phyloP scores from a whole-genome alignment of 2,113 vertebrate species.

The Petroica traversi region DNA sequence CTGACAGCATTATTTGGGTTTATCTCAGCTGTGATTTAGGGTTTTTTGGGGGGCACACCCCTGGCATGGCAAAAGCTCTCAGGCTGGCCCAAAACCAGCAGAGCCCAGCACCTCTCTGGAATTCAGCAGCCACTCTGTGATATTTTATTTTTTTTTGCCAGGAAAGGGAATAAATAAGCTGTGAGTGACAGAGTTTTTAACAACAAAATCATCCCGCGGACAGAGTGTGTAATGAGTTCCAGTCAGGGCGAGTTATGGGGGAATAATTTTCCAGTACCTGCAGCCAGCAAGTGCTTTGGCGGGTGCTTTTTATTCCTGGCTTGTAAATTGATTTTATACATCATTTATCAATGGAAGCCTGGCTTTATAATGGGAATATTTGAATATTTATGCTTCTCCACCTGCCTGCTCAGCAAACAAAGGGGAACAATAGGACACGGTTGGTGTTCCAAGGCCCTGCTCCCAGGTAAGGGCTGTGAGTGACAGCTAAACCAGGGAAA shows the following conservation, averaged over 20 bases:
- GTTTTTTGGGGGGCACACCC: no score
- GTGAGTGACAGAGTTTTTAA: constrained; percentile 47
- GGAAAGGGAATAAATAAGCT: constrained; percentile 18
- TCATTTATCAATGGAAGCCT: constrained; percentile 67
- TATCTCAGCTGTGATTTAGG: no score
- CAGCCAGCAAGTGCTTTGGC: not conserved
- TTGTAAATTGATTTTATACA: constrained; percentile 77
- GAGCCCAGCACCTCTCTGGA: not conserved
- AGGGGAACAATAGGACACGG: constrained; percentile 39
- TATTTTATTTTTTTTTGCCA: not conserved
- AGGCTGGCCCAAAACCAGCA: not conserved
- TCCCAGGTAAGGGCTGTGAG: not conserved
- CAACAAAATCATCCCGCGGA: constrained; percentile 17
- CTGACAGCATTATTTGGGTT: no score
- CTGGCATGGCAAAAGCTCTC: no score
- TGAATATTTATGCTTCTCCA: constrained; percentile 51
- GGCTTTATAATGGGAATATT: constrained; percentile 67
- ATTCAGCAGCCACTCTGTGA: not conserved
- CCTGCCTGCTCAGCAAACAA: constrained; percentile 24
- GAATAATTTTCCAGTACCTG: constrained; percentile 62
- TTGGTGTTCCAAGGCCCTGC: not conserved
- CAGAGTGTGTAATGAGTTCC: constrained; percentile 24
- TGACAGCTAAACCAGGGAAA: constrained; percentile 14
- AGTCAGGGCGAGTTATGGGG: constrained; percentile 35
- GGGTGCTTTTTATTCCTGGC: constrained; percentile 61